phyloP scores from a whole-genome alignment of 2,888 invertebrate genomes.

The Prosapia bicincta region DNA sequence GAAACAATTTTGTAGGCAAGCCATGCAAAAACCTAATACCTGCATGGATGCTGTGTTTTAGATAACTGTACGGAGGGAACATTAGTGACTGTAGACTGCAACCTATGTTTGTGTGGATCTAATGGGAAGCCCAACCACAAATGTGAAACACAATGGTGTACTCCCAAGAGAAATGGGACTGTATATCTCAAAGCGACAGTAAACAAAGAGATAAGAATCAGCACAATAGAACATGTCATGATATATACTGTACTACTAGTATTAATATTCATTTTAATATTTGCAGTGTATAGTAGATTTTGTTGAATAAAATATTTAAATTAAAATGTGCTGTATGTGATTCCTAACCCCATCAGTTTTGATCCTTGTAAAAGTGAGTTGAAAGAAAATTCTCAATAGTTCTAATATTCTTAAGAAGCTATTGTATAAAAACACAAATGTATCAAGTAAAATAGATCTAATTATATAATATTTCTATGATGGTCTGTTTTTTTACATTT shows the following conservation, averaged over 20 bases:
- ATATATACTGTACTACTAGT: neutral
- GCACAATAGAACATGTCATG: neutral
- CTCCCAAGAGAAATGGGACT: neutral
- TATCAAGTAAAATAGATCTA: too few relatives aligned
- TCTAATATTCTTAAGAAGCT: neutral
- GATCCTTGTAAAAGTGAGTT: neutral
- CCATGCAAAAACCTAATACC: too few relatives aligned
- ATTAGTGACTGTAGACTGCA: neutral
- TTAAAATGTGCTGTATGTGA: neutral
- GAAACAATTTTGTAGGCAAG: too few relatives aligned
- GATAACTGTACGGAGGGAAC: neutral
- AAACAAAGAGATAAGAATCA: neutral
- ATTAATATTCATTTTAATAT: neutral
- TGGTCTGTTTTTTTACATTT: too few relatives aligned
- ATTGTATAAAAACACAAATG: too few relatives aligned
- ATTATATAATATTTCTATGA: too few relatives aligned
- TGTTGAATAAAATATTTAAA: neutral
- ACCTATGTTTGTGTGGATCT: neutral
- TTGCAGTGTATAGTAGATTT: neutral
- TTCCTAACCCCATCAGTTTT: neutral
- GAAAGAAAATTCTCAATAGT: too few relatives aligned
- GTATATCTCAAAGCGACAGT: neutral
- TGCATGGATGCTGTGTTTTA: neutral
- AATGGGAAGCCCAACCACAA: neutral
- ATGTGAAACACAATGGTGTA: neutral